A percentile compares a stretch with the other conserved stretches of the same genome.
These are phyloP conservation scores for Hydractinia echinata DNA, from an alignment of 30 jellyfish, hydroid and myxozoan species.

Conservation along the genomic window DNA sequence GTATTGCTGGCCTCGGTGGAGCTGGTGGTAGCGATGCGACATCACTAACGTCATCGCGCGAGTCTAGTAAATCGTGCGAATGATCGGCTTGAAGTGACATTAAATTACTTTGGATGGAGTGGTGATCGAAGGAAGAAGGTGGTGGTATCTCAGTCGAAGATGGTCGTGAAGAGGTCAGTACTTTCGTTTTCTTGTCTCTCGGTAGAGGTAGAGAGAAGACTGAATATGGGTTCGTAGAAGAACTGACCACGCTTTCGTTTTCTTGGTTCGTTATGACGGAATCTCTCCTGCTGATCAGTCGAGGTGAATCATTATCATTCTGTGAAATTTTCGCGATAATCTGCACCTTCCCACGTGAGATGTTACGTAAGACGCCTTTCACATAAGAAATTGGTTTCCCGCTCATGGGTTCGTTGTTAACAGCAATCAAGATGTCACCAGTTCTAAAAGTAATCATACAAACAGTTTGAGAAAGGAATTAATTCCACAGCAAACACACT, in stretches of 20 bases:
- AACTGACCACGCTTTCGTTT: slow-evolving; percentile 19
- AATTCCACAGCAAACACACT: neutral
- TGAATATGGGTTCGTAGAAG: slow-evolving; percentile 22
- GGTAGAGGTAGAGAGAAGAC: slow-evolving; percentile 36
- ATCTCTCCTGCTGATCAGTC: neutral
- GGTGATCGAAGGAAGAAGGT: neutral
- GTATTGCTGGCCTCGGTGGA: slow-evolving; percentile 76
- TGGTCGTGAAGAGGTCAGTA: slow-evolving; percentile 50
- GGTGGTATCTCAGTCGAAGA: slow-evolving; percentile 39
- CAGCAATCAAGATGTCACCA: slow-evolving; percentile 75
- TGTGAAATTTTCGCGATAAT: slow-evolving; percentile 58
- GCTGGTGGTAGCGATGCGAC: slow-evolving; percentile 85
- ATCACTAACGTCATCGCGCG: slow-evolving; percentile 65
- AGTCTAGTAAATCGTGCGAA: neutral
- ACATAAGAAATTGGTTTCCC: slow-evolving; percentile 95
- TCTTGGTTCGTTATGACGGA: slow-evolving; percentile 12
- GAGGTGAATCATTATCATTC: neutral
- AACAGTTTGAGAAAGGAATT: neutral
- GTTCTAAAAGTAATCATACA: slow-evolving; percentile 35
- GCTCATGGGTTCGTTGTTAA: slow-evolving; percentile 63
- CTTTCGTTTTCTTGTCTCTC: slow-evolving; percentile 43
- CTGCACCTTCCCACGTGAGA: slow-evolving; percentile 88
- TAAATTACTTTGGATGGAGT: neutral
- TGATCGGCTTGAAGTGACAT: neutral
- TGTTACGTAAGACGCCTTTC: slow-evolving; percentile 47